Base-by-base conservation (phyloP, 2,113 vertebrate genomes). In the Psilopsiagon aurifrons region DNA sequence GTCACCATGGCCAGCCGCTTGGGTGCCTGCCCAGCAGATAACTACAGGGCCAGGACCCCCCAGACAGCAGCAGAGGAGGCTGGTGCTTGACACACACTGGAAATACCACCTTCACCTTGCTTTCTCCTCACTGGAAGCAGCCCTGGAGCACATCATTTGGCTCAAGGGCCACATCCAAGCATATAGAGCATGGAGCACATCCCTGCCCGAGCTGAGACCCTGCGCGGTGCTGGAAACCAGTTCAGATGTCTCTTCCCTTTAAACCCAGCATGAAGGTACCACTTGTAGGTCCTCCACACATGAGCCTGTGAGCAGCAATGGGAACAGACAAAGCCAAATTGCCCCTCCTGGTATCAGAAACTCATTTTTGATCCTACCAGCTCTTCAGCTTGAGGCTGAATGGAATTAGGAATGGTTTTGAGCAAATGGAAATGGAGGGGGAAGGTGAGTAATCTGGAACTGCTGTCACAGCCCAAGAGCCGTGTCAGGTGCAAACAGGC, bases 281-380 rank as follows among this genome's bases (percentile, higher is more conserved):
- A 47, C 39, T 67, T 4, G 2, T 0, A 3, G 74, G 22, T 16
- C 66, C 79, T 52, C 66, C 19, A 2, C 12, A 2, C 0, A 0
- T 44, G 17, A 66, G 31, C 59, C 63, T 9, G 19, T 4, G 52
- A 66, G 68, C 74, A 41, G 63, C 60, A 3, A 0, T 1, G 2
- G 73, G 31, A 64, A 67, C 64, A 69, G 47, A 35, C 3, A 2
- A 49, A 88, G 63, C 70, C 0, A 0, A 41, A 52, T 91, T 83
- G 52, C 44, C 54, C 54, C 44, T 68, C 80, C 80, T n/a, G 74
- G 81, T 70, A 90, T 62, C 82, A 84, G 27, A 83, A 88, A 43
- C 4, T 47, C 33, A 2, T 33, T 37, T 64, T 12, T 51, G 91
- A 92, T 78, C 82, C 74, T 41, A 2, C 66, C 5, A 4, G 88